Conservation (phyloP, 2,888 invertebrate species). For the Dryadula phaetusa region DNA sequence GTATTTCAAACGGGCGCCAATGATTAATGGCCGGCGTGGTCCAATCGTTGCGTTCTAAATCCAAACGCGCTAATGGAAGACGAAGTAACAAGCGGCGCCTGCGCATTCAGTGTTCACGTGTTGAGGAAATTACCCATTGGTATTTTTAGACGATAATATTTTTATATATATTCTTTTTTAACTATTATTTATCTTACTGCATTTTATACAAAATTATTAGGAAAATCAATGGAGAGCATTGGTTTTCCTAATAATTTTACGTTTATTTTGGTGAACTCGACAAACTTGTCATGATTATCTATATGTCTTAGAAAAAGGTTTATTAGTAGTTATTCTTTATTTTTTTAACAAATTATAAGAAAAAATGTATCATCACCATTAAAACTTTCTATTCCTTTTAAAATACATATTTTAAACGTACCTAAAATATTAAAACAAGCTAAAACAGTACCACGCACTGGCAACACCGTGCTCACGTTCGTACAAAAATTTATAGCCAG, state of each 20-base stretch:
- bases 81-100: conserved; percentile 70
- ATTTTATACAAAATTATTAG: too few relatives aligned
- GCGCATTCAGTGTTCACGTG: conserved; percentile 66
- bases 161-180: neutral
- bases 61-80: conserved; percentile 80
- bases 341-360: too few relatives aligned
- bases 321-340: too few relatives aligned
- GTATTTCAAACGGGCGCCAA: conserved; percentile 64
- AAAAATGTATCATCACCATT: too few relatives aligned
- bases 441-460: conserved; percentile 48
- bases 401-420: neutral
- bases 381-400: too few relatives aligned
- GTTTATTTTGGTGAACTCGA: too few relatives aligned
- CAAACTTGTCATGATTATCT: too few relatives aligned
- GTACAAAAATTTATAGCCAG: conserved; percentile 69
- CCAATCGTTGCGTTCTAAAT: conserved; percentile 77
- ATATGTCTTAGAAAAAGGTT: too few relatives aligned
- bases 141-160: conserved; percentile 18
- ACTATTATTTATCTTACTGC: neutral
- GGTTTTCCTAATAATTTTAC: too few relatives aligned
- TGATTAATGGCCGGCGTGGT: conserved; percentile 67
- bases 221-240: too few relatives aligned
- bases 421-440: conserved; percentile 26
- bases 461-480: conserved; percentile 68
- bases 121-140: conserved; percentile 29